Percentiles rank a stretch among this genome's conserved stretches.
These are phyloP conservation scores for Ranitomeya variabilis DNA, from an alignment of 2,113 vertebrate species.

Conservation along the genomic window DNA sequence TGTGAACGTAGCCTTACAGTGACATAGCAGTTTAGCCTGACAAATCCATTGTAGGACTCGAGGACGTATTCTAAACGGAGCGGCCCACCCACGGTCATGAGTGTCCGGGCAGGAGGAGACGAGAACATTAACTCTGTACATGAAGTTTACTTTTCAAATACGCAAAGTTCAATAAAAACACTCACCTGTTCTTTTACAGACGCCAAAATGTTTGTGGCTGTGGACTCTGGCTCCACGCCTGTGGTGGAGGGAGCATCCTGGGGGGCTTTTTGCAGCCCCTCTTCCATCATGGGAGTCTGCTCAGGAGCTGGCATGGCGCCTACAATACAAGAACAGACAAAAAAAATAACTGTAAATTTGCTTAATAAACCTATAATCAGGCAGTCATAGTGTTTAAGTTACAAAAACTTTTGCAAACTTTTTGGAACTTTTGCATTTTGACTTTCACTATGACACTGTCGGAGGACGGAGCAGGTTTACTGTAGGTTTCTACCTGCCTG, in stretches of 20 bases:
- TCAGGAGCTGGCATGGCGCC: conserved; percentile 93
- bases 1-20: no score
- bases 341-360: not conserved
- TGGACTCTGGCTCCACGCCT: conserved; percentile 86
- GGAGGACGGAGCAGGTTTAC: not conserved
- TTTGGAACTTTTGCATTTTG: not conserved
- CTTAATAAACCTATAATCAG: not conserved
- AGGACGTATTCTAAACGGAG: not conserved
- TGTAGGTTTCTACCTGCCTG: not conserved
- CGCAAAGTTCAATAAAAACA: not conserved
- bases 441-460: no score
- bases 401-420: not conserved
- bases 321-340: conserved; percentile 48
- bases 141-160: not conserved
- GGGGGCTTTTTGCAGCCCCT: conserved; percentile 79
- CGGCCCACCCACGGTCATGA: not conserved
- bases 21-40: not conserved
- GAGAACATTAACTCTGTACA: not conserved
- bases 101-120: not conserved
- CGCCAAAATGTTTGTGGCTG: conserved; percentile 93
- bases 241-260: conserved; percentile 76
- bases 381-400: not conserved
- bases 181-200: conserved; percentile 98
- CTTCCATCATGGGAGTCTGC: conserved; percentile 85
- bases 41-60: not conserved